Evolutionary conservation across 2,888 invertebrate species (phyloP).

Genomic region (Lepidochrysops patricia): DNA sequence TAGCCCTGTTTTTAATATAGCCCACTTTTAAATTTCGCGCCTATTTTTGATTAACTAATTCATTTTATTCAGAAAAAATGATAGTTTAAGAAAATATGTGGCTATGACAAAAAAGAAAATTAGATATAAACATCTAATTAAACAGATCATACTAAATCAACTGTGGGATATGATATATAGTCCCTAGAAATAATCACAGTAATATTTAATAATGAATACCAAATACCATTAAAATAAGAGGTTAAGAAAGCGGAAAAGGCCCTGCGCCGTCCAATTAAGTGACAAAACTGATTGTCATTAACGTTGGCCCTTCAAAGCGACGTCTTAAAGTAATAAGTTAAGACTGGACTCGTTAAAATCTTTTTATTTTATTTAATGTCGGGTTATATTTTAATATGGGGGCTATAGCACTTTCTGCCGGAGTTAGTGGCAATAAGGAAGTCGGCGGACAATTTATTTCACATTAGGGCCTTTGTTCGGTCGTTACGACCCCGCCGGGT

Average conservation of each 20-base stretch:
- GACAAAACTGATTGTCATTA: not conserved
- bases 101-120: no score
- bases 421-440: conserved; percentile 14
- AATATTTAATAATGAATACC: no score
- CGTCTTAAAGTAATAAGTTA: not conserved
- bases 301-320: not conserved
- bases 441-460: conserved; percentile 62
- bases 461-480: conserved; percentile 59
- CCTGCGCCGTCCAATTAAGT: not conserved
- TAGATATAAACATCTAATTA: no score
- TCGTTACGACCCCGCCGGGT: conserved; percentile 33
- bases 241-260: not conserved
- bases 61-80: no score
- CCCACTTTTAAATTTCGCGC: no score
- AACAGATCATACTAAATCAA: no score
- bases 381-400: not conserved
- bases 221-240: not conserved
- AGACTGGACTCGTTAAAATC: conserved; percentile 3
- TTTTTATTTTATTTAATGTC: not conserved
- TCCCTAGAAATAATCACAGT: no score
- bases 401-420: conserved; percentile 5
- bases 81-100: no score
- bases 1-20: no score
- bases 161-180: no score
- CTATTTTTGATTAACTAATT: no score